A percentile compares a stretch with the other conserved stretches of the same genome.
Evolutionary conservation across 2,888 invertebrate genomes (phyloP).

Genomic region (Sarcophaga caerulescens): DNA sequence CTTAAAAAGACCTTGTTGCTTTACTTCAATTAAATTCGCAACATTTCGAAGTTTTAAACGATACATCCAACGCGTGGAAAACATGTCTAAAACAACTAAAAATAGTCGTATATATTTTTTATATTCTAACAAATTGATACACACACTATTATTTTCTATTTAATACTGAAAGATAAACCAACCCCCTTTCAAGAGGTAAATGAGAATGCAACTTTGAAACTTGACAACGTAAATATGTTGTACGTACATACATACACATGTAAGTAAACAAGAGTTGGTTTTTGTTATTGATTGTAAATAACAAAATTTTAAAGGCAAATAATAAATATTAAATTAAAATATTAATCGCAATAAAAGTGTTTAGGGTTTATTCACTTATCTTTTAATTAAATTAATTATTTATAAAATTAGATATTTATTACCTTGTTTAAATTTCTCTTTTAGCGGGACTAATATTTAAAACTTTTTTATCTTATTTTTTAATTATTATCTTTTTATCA

Average conservation of each 20-base stretch:
- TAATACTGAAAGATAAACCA: constrained; percentile 23
- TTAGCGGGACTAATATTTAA: not conserved
- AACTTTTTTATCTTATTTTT: constrained; percentile 6
- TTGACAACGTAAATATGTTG: not conserved
- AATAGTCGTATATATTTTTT: not conserved
- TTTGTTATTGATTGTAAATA: not conserved
- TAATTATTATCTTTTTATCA: not conserved
- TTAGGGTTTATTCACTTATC: not conserved
- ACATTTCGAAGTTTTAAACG: constrained; percentile 24
- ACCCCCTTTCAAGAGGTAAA: not conserved
- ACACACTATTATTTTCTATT: constrained; percentile 16
- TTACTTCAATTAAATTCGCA: constrained; percentile 23
- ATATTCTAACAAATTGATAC: not conserved
- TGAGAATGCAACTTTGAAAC: not conserved
- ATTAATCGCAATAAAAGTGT: not conserved
- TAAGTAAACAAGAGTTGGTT: not conserved
- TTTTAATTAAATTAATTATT: not conserved
- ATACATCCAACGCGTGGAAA: constrained; percentile 26
- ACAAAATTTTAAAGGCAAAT: not conserved
- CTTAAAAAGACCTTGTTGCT: constrained; percentile 10
- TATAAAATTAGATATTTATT: not conserved
- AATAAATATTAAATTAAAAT: not conserved
- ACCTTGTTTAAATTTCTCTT: not conserved
- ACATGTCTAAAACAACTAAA: constrained; percentile 27
- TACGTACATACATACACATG: not conserved